Conservation (phyloP, 2,797 vertebrate species). For the Phoebastria nigripes region DNA sequence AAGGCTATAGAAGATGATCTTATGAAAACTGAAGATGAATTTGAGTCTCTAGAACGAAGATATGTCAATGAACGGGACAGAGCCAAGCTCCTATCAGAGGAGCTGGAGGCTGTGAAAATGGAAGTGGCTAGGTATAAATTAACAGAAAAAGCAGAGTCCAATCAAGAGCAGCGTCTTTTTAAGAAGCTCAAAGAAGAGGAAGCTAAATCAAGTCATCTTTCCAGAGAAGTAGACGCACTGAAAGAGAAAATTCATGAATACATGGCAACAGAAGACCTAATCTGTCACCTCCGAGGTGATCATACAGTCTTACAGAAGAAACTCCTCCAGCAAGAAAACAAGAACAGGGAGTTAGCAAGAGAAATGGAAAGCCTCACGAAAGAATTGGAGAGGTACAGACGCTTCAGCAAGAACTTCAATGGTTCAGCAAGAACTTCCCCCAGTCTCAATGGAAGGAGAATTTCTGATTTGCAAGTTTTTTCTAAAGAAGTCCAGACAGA, state of each 20-base stretch:
- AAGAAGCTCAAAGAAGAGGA: constrained; percentile 92
- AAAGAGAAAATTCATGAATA: constrained; percentile 96
- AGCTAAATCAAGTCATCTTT: constrained; percentile 89
- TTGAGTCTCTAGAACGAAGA: constrained; percentile 87
- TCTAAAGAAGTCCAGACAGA: constrained; percentile 97
- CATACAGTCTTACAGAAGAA: constrained; percentile 88
- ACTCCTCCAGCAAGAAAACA: constrained; percentile 90
- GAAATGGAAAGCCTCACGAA: constrained; percentile 92
- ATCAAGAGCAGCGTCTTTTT: constrained; percentile 88
- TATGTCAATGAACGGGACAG: constrained; percentile 85
- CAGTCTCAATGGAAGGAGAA: constrained; percentile 86
- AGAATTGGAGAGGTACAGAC: constrained; percentile 89
- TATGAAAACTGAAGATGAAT: constrained; percentile 88
- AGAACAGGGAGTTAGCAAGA: constrained; percentile 89
- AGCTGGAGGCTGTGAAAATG: constrained; percentile 86
- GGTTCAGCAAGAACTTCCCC: constrained; percentile 89
- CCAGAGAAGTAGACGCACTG: constrained; percentile 87
- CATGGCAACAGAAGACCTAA: constrained; percentile 89
- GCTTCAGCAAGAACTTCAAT: constrained; percentile 87
- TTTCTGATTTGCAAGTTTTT: constrained; percentile 89
- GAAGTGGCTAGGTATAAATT: constrained; percentile 90
- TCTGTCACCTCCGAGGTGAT: constrained; percentile 89
- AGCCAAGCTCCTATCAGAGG: constrained; percentile 84
- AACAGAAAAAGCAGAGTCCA: constrained; percentile 90
- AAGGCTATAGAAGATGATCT: constrained; percentile 89